Conservation (phyloP, 2,797 vertebrate species). For the Ptychadena robeensis region DNA sequence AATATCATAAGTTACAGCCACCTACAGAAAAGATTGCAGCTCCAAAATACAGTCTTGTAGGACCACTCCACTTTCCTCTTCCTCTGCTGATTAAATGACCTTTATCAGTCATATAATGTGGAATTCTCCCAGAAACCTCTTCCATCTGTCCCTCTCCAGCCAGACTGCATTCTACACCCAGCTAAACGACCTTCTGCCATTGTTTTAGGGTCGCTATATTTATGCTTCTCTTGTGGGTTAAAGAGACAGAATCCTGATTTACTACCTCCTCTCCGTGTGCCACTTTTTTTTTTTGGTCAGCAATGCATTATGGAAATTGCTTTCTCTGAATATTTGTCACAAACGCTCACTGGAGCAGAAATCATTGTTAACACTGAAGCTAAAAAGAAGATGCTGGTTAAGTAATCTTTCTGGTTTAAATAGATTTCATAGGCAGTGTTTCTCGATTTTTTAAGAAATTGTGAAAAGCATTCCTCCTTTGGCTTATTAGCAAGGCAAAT, state of each 20-base stretch:
- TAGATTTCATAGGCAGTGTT: not conserved
- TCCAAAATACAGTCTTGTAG: not conserved
- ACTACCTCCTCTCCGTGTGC: slow-evolving; percentile 18
- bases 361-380: not conserved
- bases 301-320: slow-evolving; percentile 54
- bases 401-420: not conserved
- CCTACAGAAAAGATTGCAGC: not conserved
- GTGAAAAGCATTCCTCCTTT: not conserved
- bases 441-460: not conserved
- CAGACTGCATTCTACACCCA: not conserved
- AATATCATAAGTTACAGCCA: slow-evolving; percentile 22
- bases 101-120: slow-evolving; percentile 16
- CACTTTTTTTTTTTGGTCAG: not conserved
- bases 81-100: slow-evolving; percentile 39
- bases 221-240: slow-evolving; percentile 45
- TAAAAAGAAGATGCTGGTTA: not conserved
- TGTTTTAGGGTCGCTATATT: slow-evolving; percentile 37
- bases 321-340: not conserved
- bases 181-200: slow-evolving; percentile 18
- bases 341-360: not conserved
- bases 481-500: not conserved
- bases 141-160: slow-evolving; percentile 32
- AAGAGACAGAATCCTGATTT: slow-evolving; percentile 47
- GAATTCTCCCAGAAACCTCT: slow-evolving; percentile 4
- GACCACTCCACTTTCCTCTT: not conserved